These are phyloP conservation scores for Synodontis membranacea DNA, from an alignment of 2,113 vertebrate species.

Conservation along the genomic window DNA sequence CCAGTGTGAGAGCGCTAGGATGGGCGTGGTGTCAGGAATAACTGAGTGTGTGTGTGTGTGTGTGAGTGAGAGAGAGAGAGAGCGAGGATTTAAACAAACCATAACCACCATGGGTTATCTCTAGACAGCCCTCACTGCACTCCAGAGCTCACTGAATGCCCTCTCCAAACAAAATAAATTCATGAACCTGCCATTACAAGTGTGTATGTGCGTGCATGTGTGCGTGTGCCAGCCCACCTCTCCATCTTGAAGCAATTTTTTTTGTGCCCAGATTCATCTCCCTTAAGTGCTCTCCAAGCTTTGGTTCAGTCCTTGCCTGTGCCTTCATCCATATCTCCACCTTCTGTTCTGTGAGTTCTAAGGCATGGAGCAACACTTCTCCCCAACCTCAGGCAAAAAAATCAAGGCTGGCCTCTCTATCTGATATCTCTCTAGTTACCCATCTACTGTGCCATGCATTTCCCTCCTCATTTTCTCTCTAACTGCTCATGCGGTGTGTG, in stretches of 20 bases:
- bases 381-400: conserved; percentile 9
- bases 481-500: conserved; percentile 28
- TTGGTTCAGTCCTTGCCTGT: background rate
- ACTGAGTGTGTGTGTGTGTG: conserved; percentile 8
- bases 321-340: background rate
- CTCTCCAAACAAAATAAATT: conserved; percentile 42
- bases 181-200: conserved; percentile 27
- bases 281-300: conserved; percentile 16
- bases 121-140: background rate
- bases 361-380: background rate
- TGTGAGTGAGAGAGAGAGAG: background rate
- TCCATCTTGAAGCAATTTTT: conserved; percentile 37
- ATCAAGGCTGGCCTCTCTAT: background rate
- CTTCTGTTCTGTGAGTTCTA: conserved; percentile 2
- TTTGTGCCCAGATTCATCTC: conserved; percentile 38
- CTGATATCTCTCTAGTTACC: conserved; percentile 29
- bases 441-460: conserved; percentile 1
- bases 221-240: conserved; percentile 2
- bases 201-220: conserved; percentile 3
- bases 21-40: conserved; percentile 5
- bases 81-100: background rate
- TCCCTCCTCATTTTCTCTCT: conserved; percentile 15
- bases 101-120: background rate
- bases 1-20: conserved; percentile 21
- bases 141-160: background rate